These are phyloP conservation scores for Pharmacophagus antenor DNA, from an alignment of 2,888 invertebrate species.

Conservation along the genomic window DNA sequence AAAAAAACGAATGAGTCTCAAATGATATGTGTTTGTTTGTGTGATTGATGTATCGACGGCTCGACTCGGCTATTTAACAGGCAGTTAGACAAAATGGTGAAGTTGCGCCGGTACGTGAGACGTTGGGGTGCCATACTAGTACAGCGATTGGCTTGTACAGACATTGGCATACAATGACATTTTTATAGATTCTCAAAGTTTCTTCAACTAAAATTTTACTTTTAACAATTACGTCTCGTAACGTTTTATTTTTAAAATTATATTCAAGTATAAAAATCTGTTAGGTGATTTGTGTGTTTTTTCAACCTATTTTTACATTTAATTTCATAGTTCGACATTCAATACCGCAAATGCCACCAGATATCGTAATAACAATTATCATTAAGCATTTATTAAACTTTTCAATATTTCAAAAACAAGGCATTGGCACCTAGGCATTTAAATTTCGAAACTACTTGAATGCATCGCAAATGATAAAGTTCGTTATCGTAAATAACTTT, in stretches of 20 bases:
- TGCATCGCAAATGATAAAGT: not conserved
- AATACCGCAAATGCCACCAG: not conserved
- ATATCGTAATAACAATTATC: not conserved
- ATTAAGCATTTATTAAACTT: not conserved
- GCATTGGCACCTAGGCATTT: too few relatives aligned
- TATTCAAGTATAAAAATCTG: too few relatives aligned
- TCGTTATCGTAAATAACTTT: not conserved
- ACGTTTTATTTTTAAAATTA: too few relatives aligned
- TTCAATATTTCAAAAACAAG: too few relatives aligned
- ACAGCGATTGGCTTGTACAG: slow-evolving; percentile 46
- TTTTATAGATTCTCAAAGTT: slow-evolving; percentile 54
- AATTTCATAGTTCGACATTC: not conserved
- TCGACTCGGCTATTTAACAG: slow-evolving; percentile 74
- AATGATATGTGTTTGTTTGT: slow-evolving; percentile 61
- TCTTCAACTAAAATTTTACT: slow-evolving; percentile 15
- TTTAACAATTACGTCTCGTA: not conserved
- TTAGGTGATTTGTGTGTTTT: too few relatives aligned
- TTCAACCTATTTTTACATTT: not conserved
- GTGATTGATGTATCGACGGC: slow-evolving; percentile 78
- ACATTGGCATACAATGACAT: slow-evolving; percentile 48
- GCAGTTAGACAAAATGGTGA: slow-evolving; percentile 76
- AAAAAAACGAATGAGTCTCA: slow-evolving; percentile 56
- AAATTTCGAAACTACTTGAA: not conserved
- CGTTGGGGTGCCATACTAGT: slow-evolving; percentile 62
- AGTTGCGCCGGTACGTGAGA: slow-evolving; percentile 55